phyloP scores from a whole-genome alignment of 2,113 vertebrate species.

The Hiodon alosoides region DNA sequence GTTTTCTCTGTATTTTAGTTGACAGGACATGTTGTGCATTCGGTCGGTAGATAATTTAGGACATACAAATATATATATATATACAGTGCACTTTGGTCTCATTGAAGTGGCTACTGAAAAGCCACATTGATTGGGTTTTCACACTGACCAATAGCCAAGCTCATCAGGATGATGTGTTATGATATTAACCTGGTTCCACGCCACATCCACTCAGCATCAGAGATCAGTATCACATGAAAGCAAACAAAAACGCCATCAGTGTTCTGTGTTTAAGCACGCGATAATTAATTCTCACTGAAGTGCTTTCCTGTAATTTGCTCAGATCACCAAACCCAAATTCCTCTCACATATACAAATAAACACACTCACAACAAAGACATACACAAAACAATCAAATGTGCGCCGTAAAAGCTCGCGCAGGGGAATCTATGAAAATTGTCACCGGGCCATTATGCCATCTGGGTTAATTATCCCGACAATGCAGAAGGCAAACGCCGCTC shows the following conservation, averaged over 20 bases:
- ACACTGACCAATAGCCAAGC: constrained; percentile 68
- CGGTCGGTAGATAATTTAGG: constrained; percentile 10
- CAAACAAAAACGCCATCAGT: constrained; percentile 69
- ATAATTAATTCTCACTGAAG: constrained; percentile 74
- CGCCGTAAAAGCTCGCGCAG: constrained; percentile 51
- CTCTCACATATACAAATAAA: constrained; percentile 70
- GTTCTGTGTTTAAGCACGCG: constrained; percentile 65
- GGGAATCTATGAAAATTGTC: constrained; percentile 56
- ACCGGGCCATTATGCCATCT: background rate
- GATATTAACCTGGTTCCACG: constrained; percentile 69
- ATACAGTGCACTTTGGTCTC: background rate
- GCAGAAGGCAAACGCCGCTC: constrained; percentile 10
- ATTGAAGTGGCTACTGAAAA: constrained; percentile 50
- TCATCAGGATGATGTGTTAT: constrained; percentile 71
- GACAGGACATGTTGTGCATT: constrained; percentile 3
- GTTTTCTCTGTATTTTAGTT: background rate
- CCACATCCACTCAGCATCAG: constrained; percentile 61
- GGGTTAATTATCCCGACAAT: constrained; percentile 5
- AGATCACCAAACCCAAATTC: constrained; percentile 67
- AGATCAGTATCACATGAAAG: constrained; percentile 58
- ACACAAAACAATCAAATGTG: constrained; percentile 53
- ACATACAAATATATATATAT: constrained; percentile 25
- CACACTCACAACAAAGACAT: constrained; percentile 64
- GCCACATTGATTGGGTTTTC: constrained; percentile 59
- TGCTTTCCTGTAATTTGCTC: constrained; percentile 71